phyloP scores from a whole-genome alignment of 2,888 invertebrate genomes.

The Sinhomidia bicolor region DNA sequence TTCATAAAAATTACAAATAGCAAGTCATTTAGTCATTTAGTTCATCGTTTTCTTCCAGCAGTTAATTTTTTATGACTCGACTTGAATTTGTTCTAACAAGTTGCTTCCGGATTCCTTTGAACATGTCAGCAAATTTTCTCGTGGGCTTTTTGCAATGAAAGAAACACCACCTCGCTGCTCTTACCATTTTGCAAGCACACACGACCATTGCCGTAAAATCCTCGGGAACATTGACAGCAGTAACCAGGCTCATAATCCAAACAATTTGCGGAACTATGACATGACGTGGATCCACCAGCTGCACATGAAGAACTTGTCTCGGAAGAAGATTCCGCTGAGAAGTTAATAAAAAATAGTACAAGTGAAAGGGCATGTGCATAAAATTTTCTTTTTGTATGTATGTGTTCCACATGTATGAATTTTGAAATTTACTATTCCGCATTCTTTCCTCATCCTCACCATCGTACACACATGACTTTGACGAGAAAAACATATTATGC shows the following conservation, averaged over 20 bases:
- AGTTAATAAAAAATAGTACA: neutral
- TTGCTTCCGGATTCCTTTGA: slow-evolving; percentile 66
- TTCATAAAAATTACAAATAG: neutral
- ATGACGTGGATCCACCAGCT: slow-evolving; percentile 87
- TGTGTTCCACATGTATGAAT: slow-evolving; percentile 32
- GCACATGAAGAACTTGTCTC: slow-evolving; percentile 77
- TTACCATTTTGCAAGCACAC: slow-evolving; percentile 91
- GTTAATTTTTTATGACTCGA: slow-evolving; percentile 52
- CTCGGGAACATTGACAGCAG: slow-evolving; percentile 93
- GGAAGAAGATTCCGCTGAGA: slow-evolving; percentile 75
- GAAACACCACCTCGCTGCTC: slow-evolving; percentile 30
- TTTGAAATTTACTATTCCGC: slow-evolving; percentile 37
- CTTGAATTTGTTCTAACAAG: slow-evolving; percentile 36
- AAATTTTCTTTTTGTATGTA: slow-evolving; percentile 35
- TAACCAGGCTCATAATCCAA: slow-evolving; percentile 91
- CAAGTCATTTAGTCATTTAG: neutral
- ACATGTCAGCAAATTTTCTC: neutral
- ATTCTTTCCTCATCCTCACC: slow-evolving; percentile 4
- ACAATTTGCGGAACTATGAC: slow-evolving; percentile 92
- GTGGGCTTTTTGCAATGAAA: neutral
- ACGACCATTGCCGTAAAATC: slow-evolving; percentile 95
- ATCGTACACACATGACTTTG: neutral
- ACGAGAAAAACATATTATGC: neutral
- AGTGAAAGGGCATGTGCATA: neutral
- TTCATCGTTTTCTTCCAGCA: slow-evolving; percentile 51